Percentiles rank a stretch among this genome's conserved stretches.
Evolutionary conservation across 2,888 invertebrate species (phyloP).

Genomic region (Ptilodon capucinus): DNA sequence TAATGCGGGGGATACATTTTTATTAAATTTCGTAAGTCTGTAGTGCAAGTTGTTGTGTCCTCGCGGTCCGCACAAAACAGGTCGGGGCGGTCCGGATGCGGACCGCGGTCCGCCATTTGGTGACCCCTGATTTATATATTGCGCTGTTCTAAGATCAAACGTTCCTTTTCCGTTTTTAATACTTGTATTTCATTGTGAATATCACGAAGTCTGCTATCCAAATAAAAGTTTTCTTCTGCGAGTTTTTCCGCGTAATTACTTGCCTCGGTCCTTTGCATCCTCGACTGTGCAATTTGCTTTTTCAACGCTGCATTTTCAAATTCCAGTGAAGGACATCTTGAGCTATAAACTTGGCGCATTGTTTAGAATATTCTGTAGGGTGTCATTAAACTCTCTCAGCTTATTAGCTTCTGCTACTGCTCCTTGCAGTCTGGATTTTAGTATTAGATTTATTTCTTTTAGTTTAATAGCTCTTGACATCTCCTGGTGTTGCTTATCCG

Average conservation of each 20-base stretch:
- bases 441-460: slow-evolving; percentile 49
- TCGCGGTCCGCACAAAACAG: too few relatives aligned
- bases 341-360: slow-evolving; percentile 27
- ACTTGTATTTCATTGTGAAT: slow-evolving; percentile 40
- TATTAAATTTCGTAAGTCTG: too few relatives aligned
- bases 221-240: slow-evolving; percentile 59
- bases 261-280: slow-evolving; percentile 55
- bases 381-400: slow-evolving; percentile 33
- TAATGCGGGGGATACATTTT: too few relatives aligned
- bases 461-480: slow-evolving; percentile 71
- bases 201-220: slow-evolving; percentile 52
- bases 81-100: too few relatives aligned
- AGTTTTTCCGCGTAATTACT: slow-evolving; percentile 46
- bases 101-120: too few relatives aligned
- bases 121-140: too few relatives aligned
- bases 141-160: slow-evolving; percentile 1
- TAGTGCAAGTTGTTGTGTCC: too few relatives aligned
- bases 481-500: slow-evolving; percentile 68
- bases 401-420: slow-evolving; percentile 42
- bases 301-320: slow-evolving; percentile 50
- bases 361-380: slow-evolving; percentile 8
- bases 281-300: slow-evolving; percentile 44
- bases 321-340: slow-evolving; percentile 37
- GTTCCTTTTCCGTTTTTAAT: slow-evolving; percentile 35
- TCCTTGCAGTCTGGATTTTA: slow-evolving; percentile 44